A percentile compares a stretch with the other conserved stretches of the same genome.
These are phyloP conservation scores for Myotis lucifugus DNA, from an alignment of 2,113 vertebrate genomes.

Conservation along the genomic window DNA sequence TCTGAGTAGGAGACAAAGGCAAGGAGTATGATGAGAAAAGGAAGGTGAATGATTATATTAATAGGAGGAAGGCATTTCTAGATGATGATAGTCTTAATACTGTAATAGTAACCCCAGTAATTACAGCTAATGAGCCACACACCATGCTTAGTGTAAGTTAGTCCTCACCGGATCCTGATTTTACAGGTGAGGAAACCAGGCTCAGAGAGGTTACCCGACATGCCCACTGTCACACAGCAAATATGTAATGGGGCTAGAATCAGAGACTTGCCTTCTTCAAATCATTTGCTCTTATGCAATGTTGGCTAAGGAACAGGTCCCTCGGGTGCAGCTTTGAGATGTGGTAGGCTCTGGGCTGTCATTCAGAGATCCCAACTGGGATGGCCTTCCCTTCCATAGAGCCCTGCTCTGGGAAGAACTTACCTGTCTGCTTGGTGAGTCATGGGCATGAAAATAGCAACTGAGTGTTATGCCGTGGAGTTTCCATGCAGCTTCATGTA, in stretches of 20 bases:
- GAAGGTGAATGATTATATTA: neutral
- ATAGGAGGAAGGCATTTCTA: too few relatives aligned
- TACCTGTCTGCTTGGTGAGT: neutral
- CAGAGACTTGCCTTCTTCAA: neutral
- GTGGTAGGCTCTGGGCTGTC: neutral
- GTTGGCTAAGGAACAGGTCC: neutral
- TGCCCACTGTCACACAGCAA: neutral
- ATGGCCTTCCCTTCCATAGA: neutral
- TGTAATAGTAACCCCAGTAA: neutral
- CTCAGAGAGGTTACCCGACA: neutral
- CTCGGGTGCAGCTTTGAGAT: neutral
- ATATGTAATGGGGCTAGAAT: neutral
- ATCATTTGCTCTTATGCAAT: neutral
- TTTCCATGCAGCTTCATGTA: accelerated
- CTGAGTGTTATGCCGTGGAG: too few relatives aligned
- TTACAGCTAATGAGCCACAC: neutral
- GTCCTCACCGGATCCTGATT: neutral
- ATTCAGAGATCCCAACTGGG: neutral
- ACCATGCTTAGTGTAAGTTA: neutral
- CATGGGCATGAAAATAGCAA: neutral
- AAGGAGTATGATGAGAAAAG: neutral
- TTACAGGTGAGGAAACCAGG: neutral
- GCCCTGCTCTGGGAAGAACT: neutral
- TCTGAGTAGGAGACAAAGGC: neutral
- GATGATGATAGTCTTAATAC: too few relatives aligned